Evolutionary conservation across 2,888 invertebrate species (phyloP), one percentile per base, ranked within the genome.

Genomic region (Anthophora plumipes): DNA sequence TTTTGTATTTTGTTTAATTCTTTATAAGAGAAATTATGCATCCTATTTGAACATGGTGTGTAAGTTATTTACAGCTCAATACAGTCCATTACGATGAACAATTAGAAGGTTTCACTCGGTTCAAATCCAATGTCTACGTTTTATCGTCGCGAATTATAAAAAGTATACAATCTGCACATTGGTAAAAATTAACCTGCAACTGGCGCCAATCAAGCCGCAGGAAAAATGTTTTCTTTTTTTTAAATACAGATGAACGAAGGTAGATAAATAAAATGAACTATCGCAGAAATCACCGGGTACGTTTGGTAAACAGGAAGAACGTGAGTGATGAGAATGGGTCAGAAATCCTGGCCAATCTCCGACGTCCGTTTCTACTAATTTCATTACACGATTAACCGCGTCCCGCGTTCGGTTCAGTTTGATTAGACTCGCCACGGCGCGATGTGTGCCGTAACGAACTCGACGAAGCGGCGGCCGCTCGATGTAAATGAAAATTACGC

Each of bases 361-460:
- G 52, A 67, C 72, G 76, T 70, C 79, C 82, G 79, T 75, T 85
- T 70, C 76, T 67, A 67, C 82, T 85, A 84, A 87, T 86, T 81
- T 73, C 66, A 86, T 87, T 88, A 81, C 79, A 41, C 81, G 81
- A 87, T 88, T 87, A 87, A 82, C 81, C 79, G 79, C 69, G 60
- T 43, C 8, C 71, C 60, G 60, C 77, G 63, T 77, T 82, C 81
- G 69, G 76, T 79, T 82, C 77, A 80, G 75, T 79, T 82, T 85
- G 88, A 88, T 88, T 88, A 80, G 82, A 79, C 63, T 70, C 66
- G 61, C 41, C 66, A 54, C 69, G 67, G 61, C 74, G 39, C 77
- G 78, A 82, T 66, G 61, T 75, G 70, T 70, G 76, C 74, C 84
- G 88, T 88, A 87, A 87, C 87, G 88, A 88, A 88, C 86, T 82